Evolutionary conservation across 2,113 vertebrate genomes (phyloP), one percentile per base, ranked within the genome.

Genomic region (Notothenia coriiceps): DNA sequence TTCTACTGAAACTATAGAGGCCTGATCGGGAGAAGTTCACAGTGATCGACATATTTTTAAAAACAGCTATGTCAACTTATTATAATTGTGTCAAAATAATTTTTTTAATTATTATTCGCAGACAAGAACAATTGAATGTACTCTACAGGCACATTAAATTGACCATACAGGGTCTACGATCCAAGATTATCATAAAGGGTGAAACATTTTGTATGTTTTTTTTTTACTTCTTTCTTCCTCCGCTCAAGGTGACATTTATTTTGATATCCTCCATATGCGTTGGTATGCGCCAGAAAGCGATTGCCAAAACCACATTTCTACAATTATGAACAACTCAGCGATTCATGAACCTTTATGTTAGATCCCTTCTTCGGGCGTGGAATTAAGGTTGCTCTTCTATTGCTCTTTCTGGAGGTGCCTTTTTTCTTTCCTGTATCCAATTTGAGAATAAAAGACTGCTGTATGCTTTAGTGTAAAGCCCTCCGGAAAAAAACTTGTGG

Each of bases 261-360:
- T 54, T 65, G 3, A 74, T 29, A 33, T 60, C 55, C 35, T 64
- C n/a, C 68, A 71, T 47, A 51, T 60, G 17, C 35, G 10, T 20
- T 2, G 5, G 20, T 12, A 12, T 14, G 15, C 43, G 25, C 60
- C 56, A 56, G 44, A 49, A 29, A 40, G 49, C 35, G 47, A 60
- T 74, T 64, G 50, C 0, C 35, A 40, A 40, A 40, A n/a, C 10
- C 59, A 79, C 17, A 49, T 65, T 51, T 68, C 55, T 13, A 65
- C 6, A 70, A 73, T 60, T 60, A 67, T 10, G 49, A 81, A 50
- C 49, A 56, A 67, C n/a, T 25, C n/a, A 0, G 44, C 22, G 46
- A 29, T 40, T 67, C n/a, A 72, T 43, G 14, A 29, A 35, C 9
- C 18, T 18, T 4, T 50, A 12, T 49, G 49, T 13, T 29, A 59